A percentile compares a stretch with the other conserved stretches of the same genome.
These are phyloP conservation scores for Drosophila ohnishii DNA, from an alignment of 1,140 invertebrate genomes.

Conservation along the genomic window DNA sequence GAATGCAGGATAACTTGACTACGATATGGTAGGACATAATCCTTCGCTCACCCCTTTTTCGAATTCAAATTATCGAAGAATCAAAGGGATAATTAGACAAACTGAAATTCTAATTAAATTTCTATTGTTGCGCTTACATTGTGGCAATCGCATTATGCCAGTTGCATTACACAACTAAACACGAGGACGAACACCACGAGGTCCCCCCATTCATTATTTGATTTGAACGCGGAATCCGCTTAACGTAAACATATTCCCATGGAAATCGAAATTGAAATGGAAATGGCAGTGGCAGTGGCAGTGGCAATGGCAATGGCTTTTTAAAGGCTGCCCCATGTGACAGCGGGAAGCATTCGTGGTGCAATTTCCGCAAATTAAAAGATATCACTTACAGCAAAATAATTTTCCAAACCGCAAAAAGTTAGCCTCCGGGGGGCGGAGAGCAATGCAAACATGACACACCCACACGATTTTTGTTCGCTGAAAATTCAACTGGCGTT, in stretches of 20 bases:
- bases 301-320: slow-evolving; percentile 14
- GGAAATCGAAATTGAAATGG: slow-evolving; percentile 9
- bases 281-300: slow-evolving; percentile 10
- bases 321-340: slow-evolving; percentile 28
- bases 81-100: slow-evolving; percentile 39
- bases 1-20: not conserved
- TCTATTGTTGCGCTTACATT: slow-evolving; percentile 22
- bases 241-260: slow-evolving; percentile 37
- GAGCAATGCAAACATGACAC: slow-evolving; percentile 38
- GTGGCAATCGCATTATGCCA: slow-evolving; percentile 26
- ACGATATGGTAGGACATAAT: slow-evolving; percentile 1
- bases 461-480: slow-evolving; percentile 51
- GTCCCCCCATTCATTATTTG: slow-evolving; percentile 40
- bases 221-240: slow-evolving; percentile 33
- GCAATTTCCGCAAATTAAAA: slow-evolving; percentile 74
- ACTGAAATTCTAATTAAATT: slow-evolving; percentile 40
- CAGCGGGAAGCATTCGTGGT: slow-evolving; percentile 38
- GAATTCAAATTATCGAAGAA: slow-evolving; percentile 6
- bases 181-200: slow-evolving; percentile 1
- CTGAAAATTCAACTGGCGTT: slow-evolving; percentile 38
- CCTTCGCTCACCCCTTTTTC: not conserved
- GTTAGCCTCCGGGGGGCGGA: slow-evolving; percentile 26
- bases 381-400: slow-evolving; percentile 76
- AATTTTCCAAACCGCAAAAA: slow-evolving; percentile 67
- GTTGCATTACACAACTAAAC: slow-evolving; percentile 31